Percentiles rank a stretch among this genome's conserved stretches.
Evolutionary conservation across 2,797 vertebrate species (phyloP).

Genomic region (Alfaro cultratus): DNA sequence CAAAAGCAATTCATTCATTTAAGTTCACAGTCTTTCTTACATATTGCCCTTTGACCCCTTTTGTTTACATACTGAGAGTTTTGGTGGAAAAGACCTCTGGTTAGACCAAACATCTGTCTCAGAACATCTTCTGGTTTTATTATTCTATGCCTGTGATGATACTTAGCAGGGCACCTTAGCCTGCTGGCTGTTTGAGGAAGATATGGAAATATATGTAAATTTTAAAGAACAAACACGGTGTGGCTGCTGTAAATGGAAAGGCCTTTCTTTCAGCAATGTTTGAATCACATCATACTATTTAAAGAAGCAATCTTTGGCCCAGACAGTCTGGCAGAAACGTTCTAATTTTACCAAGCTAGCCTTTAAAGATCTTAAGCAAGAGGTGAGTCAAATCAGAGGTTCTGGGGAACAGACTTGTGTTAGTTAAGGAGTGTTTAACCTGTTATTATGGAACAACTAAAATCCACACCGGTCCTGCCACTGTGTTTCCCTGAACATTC

Average conservation of each 20-base stretch:
- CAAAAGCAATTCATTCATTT: not conserved
- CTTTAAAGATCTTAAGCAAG: slow-evolving; percentile 40
- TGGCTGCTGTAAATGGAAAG: not conserved
- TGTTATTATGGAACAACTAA: slow-evolving; percentile 8
- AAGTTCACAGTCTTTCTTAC: not conserved
- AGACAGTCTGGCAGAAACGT: slow-evolving; percentile 26
- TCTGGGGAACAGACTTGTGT: slow-evolving; percentile 13
- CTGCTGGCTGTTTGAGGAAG: not conserved
- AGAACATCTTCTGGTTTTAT: not conserved
- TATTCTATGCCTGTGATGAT: not conserved
- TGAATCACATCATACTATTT: slow-evolving; percentile 9
- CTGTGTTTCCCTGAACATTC: slow-evolving; percentile 65
- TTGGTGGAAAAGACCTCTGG: not conserved
- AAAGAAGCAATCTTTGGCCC: slow-evolving; percentile 34
- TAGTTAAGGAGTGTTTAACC: slow-evolving; percentile 18
- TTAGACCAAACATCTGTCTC: not conserved
- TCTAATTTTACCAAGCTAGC: slow-evolving; percentile 4
- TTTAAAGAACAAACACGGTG: not conserved
- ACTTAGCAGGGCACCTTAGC: not conserved
- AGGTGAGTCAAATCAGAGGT: slow-evolving; percentile 15
- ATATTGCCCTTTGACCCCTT: not conserved
- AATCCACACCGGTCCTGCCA: slow-evolving; percentile 37
- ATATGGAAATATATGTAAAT: slow-evolving; percentile 1
- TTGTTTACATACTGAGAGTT: not conserved
- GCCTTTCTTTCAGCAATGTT: not conserved